Evolutionary conservation across 2,113 vertebrate genomes (phyloP).

Genomic region (Prionailurus bengalensis): DNA sequence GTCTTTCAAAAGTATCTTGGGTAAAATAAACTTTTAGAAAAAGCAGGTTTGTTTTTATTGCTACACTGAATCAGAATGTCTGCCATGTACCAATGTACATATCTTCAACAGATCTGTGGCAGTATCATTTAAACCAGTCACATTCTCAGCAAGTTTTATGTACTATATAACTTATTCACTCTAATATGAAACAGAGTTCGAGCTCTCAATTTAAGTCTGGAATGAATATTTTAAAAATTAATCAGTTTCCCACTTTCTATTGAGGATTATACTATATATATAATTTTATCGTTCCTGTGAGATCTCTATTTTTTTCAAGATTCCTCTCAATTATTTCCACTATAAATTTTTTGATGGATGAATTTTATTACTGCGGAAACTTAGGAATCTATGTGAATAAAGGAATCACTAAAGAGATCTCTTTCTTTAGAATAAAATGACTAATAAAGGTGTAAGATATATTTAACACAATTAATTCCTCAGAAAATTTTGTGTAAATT

Average conservation of each 20-base stretch:
- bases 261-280: neutral
- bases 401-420: neutral
- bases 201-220: constrained; percentile 45
- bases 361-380: constrained; percentile 34
- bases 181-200: neutral
- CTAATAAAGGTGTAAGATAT: neutral
- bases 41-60: neutral
- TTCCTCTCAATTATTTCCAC: constrained; percentile 52
- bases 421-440: constrained; percentile 54
- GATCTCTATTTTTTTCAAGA: constrained; percentile 27
- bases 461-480: constrained; percentile 55
- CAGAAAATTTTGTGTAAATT: constrained; percentile 34
- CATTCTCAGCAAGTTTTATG: constrained; percentile 30
- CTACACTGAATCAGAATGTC: neutral
- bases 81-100: neutral
- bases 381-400: constrained; percentile 21
- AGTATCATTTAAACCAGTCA: neutral
- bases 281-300: constrained; percentile 60
- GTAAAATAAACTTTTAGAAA: constrained; percentile 33
- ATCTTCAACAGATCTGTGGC: neutral
- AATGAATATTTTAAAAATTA: constrained; percentile 66
- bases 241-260: constrained; percentile 2
- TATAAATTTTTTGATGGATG: constrained; percentile 35
- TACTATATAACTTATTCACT: neutral
- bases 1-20: neutral